Evolutionary conservation across 1,140 invertebrate species (phyloP).

Genomic region (Cyclargus thomasi): DNA sequence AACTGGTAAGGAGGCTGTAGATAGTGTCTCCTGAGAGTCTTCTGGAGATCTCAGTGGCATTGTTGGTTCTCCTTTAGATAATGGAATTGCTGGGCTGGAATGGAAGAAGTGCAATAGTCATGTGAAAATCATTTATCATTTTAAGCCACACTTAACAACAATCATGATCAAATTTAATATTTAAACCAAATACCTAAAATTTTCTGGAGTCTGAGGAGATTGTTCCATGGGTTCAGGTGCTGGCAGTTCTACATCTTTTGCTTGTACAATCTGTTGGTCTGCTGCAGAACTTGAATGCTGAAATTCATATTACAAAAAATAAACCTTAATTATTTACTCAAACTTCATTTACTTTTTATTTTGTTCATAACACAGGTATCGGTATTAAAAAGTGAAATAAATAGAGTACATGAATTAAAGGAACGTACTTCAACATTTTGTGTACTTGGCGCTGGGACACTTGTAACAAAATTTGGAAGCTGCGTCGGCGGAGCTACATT

Average conservation of each 20-base stretch:
- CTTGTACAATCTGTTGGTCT: conserved; percentile 27
- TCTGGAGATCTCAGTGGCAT: conserved; percentile 45
- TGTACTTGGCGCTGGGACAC: conserved; percentile 28
- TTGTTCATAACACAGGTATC: too few relatives aligned
- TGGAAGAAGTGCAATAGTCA: too few relatives aligned
- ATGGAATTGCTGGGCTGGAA: conserved; percentile 76
- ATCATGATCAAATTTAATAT: too few relatives aligned
- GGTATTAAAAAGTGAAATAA: background rate
- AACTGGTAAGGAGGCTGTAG: conserved; percentile 49
- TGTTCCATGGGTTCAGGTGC: conserved; percentile 7
- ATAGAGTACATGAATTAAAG: background rate
- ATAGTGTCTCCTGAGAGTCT: conserved; percentile 55
- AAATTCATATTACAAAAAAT: conserved; percentile 1
- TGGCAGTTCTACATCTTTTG: conserved; percentile 19
- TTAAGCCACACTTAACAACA: too few relatives aligned
- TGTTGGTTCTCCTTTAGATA: conserved; percentile 65
- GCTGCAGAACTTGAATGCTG: conserved; percentile 22
- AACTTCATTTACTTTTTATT: too few relatives aligned
- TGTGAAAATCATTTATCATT: too few relatives aligned
- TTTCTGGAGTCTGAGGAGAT: conserved; percentile 36
- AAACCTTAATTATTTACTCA: too few relatives aligned
- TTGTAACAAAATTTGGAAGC: conserved; percentile 76
- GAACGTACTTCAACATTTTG: conserved; percentile 29
- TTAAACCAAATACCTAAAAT: conserved; percentile 40
- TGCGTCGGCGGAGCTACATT: conserved; percentile 76